Percentiles rank a stretch among this genome's conserved stretches.
Evolutionary conservation across 2,797 vertebrate species (phyloP).

Genomic region (Oryzias sinensis): DNA sequence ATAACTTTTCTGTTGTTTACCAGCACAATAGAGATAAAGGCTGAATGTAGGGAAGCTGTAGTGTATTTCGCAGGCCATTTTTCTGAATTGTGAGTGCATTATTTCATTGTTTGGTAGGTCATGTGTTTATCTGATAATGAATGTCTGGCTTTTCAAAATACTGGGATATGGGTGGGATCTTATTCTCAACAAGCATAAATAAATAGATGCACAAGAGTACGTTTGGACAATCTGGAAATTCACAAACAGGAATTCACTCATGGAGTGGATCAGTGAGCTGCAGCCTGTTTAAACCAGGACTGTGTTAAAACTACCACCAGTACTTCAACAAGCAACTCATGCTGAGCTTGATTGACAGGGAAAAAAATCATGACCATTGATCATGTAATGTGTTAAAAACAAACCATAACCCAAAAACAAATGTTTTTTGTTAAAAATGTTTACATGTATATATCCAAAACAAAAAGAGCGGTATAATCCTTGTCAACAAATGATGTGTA

Average conservation of each 20-base stretch:
- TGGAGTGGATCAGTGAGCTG: not conserved
- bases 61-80: slow-evolving; percentile 37
- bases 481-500: too few species aligned
- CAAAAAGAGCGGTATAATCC: too few species aligned
- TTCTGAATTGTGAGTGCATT: slow-evolving; percentile 37
- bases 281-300: not conserved
- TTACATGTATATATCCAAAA: too few species aligned
- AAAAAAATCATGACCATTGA: not conserved
- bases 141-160: slow-evolving; percentile 25
- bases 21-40: slow-evolving; percentile 66
- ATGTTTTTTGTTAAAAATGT: too few species aligned
- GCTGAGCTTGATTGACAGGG: not conserved
- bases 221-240: slow-evolving; percentile 4
- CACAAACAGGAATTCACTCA: not conserved
- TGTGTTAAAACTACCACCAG: not conserved
- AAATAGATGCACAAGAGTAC: not conserved
- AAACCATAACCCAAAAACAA: too few species aligned
- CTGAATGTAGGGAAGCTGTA: slow-evolving; percentile 45
- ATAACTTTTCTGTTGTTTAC: slow-evolving; percentile 83
- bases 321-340: not conserved
- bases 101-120: slow-evolving; percentile 40
- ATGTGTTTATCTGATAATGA: slow-evolving; percentile 41
- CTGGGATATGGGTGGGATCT: slow-evolving; percentile 3
- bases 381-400: not conserved
- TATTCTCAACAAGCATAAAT: slow-evolving; percentile 10